Conservation (phyloP, 23 tunicate genomes). For the Trididemnum miniatum region DNA sequence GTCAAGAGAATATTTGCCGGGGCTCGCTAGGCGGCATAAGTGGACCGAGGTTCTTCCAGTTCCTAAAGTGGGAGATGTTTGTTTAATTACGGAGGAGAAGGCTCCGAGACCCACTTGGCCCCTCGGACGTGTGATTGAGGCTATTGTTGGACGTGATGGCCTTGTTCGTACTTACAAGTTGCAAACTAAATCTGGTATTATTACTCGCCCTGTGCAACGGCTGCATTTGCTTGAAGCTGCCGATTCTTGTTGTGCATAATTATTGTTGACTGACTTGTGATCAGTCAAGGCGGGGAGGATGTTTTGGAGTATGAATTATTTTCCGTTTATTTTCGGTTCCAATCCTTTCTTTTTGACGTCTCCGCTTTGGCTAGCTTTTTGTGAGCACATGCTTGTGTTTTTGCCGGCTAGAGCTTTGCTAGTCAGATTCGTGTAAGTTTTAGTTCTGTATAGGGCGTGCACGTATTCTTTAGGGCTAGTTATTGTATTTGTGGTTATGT, state of each 20-base stretch:
- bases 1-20: not conserved
- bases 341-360: no score
- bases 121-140: not conserved
- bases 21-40: not conserved
- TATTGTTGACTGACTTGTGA: not conserved
- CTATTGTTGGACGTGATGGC: not conserved
- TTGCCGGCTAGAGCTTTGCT: no score
- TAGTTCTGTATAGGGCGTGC: no score
- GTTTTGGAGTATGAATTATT: not conserved
- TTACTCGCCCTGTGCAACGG: not conserved
- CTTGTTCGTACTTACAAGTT: not conserved
- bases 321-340: no score
- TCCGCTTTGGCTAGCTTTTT: no score
- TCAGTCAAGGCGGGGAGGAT: constrained; percentile 1
- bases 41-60: not conserved
- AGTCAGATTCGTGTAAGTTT: no score
- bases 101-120: not conserved
- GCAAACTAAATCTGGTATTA: not conserved
- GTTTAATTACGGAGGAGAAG: not conserved
- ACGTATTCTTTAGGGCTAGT: no score
- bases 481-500: no score
- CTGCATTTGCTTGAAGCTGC: not conserved
- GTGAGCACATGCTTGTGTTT: no score
- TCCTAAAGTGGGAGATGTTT: no score
- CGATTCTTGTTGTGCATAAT: not conserved